A percentile compares a stretch with the other conserved stretches of the same genome.
These are phyloP conservation scores for Medauroidea extradentata DNA, from an alignment of 1,140 invertebrate species.

Conservation along the genomic window DNA sequence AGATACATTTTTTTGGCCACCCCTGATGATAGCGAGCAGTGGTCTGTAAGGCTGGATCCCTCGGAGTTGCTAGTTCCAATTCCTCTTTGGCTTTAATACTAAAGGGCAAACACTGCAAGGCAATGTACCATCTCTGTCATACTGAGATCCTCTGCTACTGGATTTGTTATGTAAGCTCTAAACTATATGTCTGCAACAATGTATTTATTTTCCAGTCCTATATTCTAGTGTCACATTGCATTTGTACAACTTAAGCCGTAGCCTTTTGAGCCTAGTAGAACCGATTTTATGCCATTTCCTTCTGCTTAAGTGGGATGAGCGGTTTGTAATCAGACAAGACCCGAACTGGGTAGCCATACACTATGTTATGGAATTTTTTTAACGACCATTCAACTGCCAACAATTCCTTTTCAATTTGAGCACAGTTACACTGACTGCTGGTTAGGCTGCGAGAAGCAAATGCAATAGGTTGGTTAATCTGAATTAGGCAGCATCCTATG, in stretches of 20 bases:
- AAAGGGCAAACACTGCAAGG: too few species aligned
- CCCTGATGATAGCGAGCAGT: too few species aligned
- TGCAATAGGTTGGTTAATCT: constrained; percentile 38
- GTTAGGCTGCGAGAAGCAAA: constrained; percentile 38
- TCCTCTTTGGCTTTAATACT: too few species aligned
- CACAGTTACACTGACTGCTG: constrained; percentile 34
- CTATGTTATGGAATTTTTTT: constrained; percentile 29
- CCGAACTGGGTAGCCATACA: constrained; percentile 29
- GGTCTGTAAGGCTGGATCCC: too few species aligned
- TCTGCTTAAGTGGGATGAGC: constrained; percentile 27
- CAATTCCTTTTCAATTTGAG: constrained; percentile 45
- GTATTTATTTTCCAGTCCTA: too few species aligned
- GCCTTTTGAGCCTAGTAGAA: constrained; percentile 39
- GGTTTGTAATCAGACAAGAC: constrained; percentile 40
- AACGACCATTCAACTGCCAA: constrained; percentile 28
- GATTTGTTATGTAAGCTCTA: too few species aligned
- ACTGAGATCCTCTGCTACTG: too few species aligned
- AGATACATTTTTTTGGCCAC: too few species aligned
- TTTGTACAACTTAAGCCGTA: constrained; percentile 29
- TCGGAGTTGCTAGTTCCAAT: too few species aligned
- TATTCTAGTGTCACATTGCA: too few species aligned
- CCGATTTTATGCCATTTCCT: constrained; percentile 17
- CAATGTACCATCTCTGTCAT: too few species aligned
- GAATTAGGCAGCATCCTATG: constrained; percentile 40
- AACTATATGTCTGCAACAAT: too few species aligned